These are phyloP conservation scores for Ganaspis brasiliensis DNA, from an alignment of 2,888 invertebrate species.

Conservation along the genomic window DNA sequence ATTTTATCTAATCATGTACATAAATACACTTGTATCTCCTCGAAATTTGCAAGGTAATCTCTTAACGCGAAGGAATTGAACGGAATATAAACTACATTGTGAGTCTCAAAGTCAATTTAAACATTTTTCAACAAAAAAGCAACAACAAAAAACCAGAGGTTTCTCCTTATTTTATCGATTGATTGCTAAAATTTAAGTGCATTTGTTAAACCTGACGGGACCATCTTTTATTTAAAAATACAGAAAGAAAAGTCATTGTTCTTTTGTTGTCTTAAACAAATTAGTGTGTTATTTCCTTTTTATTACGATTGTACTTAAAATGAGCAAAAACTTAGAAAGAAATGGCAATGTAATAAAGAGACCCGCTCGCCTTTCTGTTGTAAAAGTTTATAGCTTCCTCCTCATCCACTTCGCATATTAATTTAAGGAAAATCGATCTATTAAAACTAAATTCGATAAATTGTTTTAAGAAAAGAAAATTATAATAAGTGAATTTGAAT, in stretches of 20 bases:
- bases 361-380: slow-evolving; percentile 37
- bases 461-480: too few species aligned
- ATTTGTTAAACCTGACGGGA: slow-evolving; percentile 33
- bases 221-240: slow-evolving; percentile 33
- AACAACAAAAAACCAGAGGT: too few species aligned
- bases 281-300: slow-evolving; percentile 8
- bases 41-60: slow-evolving; percentile 24
- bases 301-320: slow-evolving; percentile 38
- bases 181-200: slow-evolving; percentile 34
- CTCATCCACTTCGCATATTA: slow-evolving; percentile 29
- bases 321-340: slow-evolving; percentile 19
- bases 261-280: slow-evolving; percentile 27
- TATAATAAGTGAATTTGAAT: too few species aligned
- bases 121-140: too few species aligned
- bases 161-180: too few species aligned
- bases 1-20: slow-evolving; percentile 30
- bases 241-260: slow-evolving; percentile 30
- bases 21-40: slow-evolving; percentile 14
- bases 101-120: slow-evolving; percentile 35
- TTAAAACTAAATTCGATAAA: too few species aligned
- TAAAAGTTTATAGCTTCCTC: slow-evolving; percentile 32
- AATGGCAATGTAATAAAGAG: slow-evolving; percentile 34
- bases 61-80: slow-evolving; percentile 34
- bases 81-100: slow-evolving; percentile 28
- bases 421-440: not conserved